Base-by-base conservation (phyloP, 2,797 vertebrate species). In the Amphiprion clarkii region DNA sequence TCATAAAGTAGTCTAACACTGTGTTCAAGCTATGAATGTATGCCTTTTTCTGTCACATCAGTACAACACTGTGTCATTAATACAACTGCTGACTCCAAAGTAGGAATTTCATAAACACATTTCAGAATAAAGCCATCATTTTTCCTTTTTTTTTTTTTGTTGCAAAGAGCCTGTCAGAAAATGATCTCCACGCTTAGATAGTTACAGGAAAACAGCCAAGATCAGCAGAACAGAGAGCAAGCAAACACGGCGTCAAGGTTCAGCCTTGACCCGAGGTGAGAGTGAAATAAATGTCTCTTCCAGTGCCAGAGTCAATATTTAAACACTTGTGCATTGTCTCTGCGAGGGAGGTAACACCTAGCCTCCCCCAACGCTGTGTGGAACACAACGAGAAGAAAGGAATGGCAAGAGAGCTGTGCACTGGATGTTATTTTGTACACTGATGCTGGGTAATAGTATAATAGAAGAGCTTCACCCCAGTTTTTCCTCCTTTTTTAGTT, bases 251-350 rank as follows among this genome's bases (percentile, higher is more conserved):
- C 33, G 65, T 70, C 31, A 59, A 78, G 73, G 74, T 66, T 82
- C 78, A 76, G 91, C 89, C 84, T 60, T 88, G 88, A 86, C 90
- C 77, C 0, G 51, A 76, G 75, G 76, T 85, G 78, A 79, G 81
- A 77, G 80, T 49, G 76, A 78, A 85, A 82, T 79, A 82, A 84
- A 86, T 75, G 69, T 86, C 81, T 82, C 65, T 79, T 85, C 69
- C 62, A 72, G 49, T 66, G 78, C 80, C 78, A 88, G 76, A 83
- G 87, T 93, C 86, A 90, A 92, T 89, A 90, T 91, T 89, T 84
- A 72, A 92, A 88, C 87, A 78, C 84, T 87, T 67, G 67, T 73
- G 60, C 83, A 87, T 91, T 89, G 88, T 91, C 90, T 71, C 80
- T 79, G 66, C 2, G 9, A 68, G 71, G 68, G 78, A 75, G 81